phyloP scores from a whole-genome alignment of 30 jellyfish, hydroid and myxozoan species.

The Hydractinia symbiolongicarpus region DNA sequence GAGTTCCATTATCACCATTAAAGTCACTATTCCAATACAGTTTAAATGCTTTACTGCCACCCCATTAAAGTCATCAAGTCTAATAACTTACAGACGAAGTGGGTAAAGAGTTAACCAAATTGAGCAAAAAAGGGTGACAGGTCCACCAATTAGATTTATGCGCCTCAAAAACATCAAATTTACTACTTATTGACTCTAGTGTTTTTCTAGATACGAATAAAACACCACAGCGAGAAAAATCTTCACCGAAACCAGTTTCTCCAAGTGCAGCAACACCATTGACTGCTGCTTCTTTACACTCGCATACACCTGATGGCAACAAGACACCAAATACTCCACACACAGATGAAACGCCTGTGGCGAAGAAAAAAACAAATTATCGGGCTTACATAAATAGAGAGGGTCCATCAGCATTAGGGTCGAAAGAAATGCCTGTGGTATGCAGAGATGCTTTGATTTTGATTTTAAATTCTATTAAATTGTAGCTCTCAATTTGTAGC shows the following conservation, averaged over 20 bases:
- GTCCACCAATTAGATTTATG: too few species aligned
- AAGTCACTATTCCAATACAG: too few species aligned
- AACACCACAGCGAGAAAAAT: background rate
- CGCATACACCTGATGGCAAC: background rate
- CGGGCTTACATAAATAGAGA: conserved; percentile 67
- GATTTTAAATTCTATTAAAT: background rate
- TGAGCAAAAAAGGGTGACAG: too few species aligned
- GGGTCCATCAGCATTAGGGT: conserved; percentile 88
- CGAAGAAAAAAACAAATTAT: conserved; percentile 42
- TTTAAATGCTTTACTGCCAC: too few species aligned
- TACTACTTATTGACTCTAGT: too few species aligned
- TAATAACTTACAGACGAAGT: too few species aligned
- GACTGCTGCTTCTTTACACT: background rate
- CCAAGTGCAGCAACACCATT: background rate
- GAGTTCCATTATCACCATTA: too few species aligned
- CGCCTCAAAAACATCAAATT: too few species aligned
- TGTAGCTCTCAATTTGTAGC: conserved; percentile 82
- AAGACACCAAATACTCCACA: background rate
- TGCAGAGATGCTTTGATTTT: background rate
- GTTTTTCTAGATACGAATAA: too few species aligned
- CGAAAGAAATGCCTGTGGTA: conserved; percentile 89
- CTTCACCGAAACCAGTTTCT: background rate
- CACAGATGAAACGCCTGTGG: conserved; percentile 29
- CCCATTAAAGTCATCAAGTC: too few species aligned
- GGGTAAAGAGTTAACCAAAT: too few species aligned